Evolutionary conservation across 1,140 invertebrate species (phyloP), one percentile per base, ranked within the genome.

Genomic region (Cydia splendana): DNA sequence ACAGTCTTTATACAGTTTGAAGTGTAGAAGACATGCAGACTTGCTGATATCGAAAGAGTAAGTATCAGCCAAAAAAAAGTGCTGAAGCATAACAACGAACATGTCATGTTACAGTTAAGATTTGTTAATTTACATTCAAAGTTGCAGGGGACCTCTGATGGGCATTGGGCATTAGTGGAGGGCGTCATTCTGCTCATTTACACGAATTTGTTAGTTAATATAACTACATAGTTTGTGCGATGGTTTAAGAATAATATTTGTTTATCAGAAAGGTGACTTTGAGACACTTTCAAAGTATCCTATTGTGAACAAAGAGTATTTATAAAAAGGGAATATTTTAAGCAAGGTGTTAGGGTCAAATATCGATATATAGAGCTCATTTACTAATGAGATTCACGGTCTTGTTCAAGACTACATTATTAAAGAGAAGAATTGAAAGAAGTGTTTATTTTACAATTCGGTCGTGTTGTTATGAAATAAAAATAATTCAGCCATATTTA

Each of bases 21-120:
- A 87, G 87, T 90, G 85, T 86, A 84, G 76, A 87, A 89, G 83
- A 85, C 91, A 93, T 93, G 91, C 91, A 90, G 77, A 85, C 82
- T 89, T 86, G 88, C 87, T 88, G 84, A 85, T 82, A 82, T 85
- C 78, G 80, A 87, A 88, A 89, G 84, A 81, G 65, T 73, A 78
- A 78, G 48, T 83, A 67, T 89, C 83, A 88, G 89, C 89, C 87
- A 91, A 89, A 91, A 86, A 90, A 93, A 93, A 91, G 90, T 93
- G 91, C 90, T 85, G 83, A 93, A 93, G 91, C 90, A 81, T 87
- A 83, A 82, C 77, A 85, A 84, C 81, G 81, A 85, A 88, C 85
- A 89, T 86, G 85, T 87, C 86, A 89, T 87, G 67, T 71, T 62
- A 24, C 20, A 87, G 77, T 86, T 87, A 88, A 81, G 83, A 83